Evolutionary conservation across 2,888 invertebrate genomes (phyloP).

Genomic region (Cheilosia vernalis): DNA sequence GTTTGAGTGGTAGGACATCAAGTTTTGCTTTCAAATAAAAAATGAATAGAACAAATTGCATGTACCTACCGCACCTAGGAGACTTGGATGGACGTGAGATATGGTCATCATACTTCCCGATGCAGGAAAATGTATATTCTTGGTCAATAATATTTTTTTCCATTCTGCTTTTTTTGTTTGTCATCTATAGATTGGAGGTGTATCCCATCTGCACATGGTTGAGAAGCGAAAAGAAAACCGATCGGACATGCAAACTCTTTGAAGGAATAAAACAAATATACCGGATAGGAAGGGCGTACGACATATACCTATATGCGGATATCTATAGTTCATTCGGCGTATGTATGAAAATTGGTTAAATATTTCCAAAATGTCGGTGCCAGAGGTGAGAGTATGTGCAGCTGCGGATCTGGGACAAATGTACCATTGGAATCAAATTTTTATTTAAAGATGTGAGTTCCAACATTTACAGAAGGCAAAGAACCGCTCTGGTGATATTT

Average conservation of each 20-base stretch:
- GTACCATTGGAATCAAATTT: too few relatives aligned
- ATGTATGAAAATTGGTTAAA: not conserved
- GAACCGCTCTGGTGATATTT: too few relatives aligned
- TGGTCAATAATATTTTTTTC: constrained; percentile 61
- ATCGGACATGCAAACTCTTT: not conserved
- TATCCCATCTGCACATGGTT: not conserved
- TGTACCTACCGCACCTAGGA: constrained; percentile 43
- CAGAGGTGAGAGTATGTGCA: too few relatives aligned
- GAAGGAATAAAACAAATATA: not conserved
- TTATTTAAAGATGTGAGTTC: too few relatives aligned
- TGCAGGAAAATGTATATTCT: constrained; percentile 67
- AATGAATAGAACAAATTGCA: constrained; percentile 63
- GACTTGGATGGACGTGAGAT: constrained; percentile 56
- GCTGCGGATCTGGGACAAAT: too few relatives aligned
- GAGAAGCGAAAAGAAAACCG: not conserved
- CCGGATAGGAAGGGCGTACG: not conserved
- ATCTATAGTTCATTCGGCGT: not conserved
- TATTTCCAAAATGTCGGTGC: too few relatives aligned
- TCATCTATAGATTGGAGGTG: constrained; percentile 35
- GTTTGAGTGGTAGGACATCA: constrained; percentile 64
- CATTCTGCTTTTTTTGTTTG: constrained; percentile 20
- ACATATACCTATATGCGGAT: not conserved
- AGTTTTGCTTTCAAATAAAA: constrained; percentile 69
- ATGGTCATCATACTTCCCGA: constrained; percentile 63
- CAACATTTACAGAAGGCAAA: too few relatives aligned